Percentiles rank a stretch among this genome's conserved stretches.
Conservation (phyloP, 30 jellyfish, hydroid and myxozoan species). For the Aurelia coerulea region DNA sequence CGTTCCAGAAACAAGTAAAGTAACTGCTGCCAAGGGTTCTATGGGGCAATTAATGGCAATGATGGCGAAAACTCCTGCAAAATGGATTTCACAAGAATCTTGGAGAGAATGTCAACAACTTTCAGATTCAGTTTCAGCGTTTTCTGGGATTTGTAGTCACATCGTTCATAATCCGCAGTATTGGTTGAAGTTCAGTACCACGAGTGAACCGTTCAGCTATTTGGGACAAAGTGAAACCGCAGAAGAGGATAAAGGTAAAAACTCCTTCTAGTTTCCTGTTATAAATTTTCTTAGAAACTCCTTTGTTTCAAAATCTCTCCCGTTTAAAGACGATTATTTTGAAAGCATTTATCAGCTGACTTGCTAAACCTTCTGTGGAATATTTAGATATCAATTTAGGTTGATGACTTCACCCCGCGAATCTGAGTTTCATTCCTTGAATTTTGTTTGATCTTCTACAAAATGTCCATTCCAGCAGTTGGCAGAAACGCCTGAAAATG, state of each 20-base stretch:
- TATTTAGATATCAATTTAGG: too few species aligned
- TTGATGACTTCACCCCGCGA: too few species aligned
- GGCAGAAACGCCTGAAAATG: too few species aligned
- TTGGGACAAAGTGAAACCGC: constrained; percentile 1
- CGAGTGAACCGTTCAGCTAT: constrained; percentile 53
- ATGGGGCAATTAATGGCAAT: constrained; percentile 49
- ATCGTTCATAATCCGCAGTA: constrained; percentile 42
- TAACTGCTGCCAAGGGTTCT: constrained; percentile 41
- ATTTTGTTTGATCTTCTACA: too few species aligned
- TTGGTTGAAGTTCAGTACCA: constrained; percentile 48
- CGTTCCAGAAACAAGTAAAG: background rate
- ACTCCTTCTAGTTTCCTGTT: too few species aligned
- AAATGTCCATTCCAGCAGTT: too few species aligned
- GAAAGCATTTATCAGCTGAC: too few species aligned
- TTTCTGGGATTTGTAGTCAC: constrained; percentile 71
- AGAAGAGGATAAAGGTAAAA: background rate
- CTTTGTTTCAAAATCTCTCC: too few species aligned
- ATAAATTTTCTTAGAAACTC: too few species aligned
- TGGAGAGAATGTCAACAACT: constrained; percentile 63
- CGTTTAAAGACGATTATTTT: too few species aligned
- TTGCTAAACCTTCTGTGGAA: too few species aligned
- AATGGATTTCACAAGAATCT: constrained; percentile 57
- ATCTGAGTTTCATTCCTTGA: too few species aligned
- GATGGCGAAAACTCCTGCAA: constrained; percentile 56
- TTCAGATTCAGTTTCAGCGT: constrained; percentile 34